Base-by-base conservation (phyloP, 2,888 invertebrate species). In the Drosophila setosimentum region DNA sequence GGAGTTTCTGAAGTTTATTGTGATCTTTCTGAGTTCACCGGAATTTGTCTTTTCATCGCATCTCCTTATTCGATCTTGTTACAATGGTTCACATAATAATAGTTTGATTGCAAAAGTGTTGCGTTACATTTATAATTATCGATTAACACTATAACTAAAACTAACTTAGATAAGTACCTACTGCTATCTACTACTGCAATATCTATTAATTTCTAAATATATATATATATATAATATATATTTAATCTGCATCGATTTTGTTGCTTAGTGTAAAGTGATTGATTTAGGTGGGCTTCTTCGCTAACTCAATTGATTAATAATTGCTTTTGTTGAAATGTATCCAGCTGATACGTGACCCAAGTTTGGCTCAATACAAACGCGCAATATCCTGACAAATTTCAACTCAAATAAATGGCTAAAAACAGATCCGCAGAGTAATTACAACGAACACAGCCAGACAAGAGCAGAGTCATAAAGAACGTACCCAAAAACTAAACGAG, bases 321-420 rank as follows among this genome's bases (percentile, higher is more conserved):
- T 85, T 83, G 83, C 50, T 72, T 55, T 60, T 60, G 65, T 61
- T 68, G 33, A 51, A 66, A 65, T 63, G 65, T 68, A 68, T 67
- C 71, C 54, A 48, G 16, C 37, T 67, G 73, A 57, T 74, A 70
- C 71, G 78, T 69, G 74, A 71, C 73, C 53, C 60, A 58, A 65
- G 55, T 55, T 61, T 53, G 60, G 33, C 33, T 27, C 27, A 27
- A 35, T 51, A 40, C 57, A 48, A 60, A 55, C 42, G 63, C 73
- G 61, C 72, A 86, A 81, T 88, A 87, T 85, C 78, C 87, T 77
- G 82, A 78, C 76, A 82, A 88, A 86, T 86, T 83, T 86, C 83
- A 81, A 87, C 78, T 81, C 84, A 88, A 85, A 88, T 70, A 85
- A 86, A 89, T 85, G 89, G 78, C 76, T 73, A 69, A 86, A 80